A percentile compares a stretch with the other conserved stretches of the same genome.
phyloP scores from a whole-genome alignment of 2,888 invertebrate species.

The Himalopsyche anomala region DNA sequence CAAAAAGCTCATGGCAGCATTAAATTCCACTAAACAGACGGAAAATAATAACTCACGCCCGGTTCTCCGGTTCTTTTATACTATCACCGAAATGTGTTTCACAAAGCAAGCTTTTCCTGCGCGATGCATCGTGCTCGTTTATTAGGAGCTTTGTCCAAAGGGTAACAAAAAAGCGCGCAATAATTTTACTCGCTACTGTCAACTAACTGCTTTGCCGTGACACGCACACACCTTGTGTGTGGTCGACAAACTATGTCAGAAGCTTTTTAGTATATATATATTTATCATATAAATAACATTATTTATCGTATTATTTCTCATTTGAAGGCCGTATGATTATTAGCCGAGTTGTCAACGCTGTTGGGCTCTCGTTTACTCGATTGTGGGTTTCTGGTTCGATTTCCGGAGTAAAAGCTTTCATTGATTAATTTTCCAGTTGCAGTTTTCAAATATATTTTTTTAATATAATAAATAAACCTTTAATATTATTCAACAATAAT shows the following conservation, averaged over 20 bases:
- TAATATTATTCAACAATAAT: no score
- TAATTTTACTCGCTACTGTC: conserved; percentile 39
- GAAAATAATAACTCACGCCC: conserved; percentile 40
- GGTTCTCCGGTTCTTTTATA: conserved; percentile 27
- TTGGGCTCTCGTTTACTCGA: no score
- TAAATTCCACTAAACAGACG: conserved; percentile 38
- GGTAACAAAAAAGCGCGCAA: conserved; percentile 42
- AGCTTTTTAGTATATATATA: neutral
- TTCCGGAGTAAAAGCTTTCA: no score
- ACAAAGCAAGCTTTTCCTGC: conserved; percentile 44
- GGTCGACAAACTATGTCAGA: neutral
- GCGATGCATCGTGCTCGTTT: conserved; percentile 31
- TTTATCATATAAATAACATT: neutral
- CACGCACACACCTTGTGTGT: neutral
- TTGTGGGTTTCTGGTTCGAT: no score
- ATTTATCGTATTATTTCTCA: no score
- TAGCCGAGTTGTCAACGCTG: no score
- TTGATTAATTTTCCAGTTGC: no score
- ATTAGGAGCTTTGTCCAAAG: conserved; percentile 39
- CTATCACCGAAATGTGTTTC: conserved; percentile 41
- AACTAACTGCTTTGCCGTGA: conserved; percentile 15
- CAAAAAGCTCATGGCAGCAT: conserved; percentile 6
- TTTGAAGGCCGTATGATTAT: no score
- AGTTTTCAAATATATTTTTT: no score
- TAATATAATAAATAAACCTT: no score